A percentile compares a stretch with the other conserved stretches of the same genome.
Evolutionary conservation across 64 coral and sea anemone species (phyloP).

Genomic region (Stichodactyla helianthus): DNA sequence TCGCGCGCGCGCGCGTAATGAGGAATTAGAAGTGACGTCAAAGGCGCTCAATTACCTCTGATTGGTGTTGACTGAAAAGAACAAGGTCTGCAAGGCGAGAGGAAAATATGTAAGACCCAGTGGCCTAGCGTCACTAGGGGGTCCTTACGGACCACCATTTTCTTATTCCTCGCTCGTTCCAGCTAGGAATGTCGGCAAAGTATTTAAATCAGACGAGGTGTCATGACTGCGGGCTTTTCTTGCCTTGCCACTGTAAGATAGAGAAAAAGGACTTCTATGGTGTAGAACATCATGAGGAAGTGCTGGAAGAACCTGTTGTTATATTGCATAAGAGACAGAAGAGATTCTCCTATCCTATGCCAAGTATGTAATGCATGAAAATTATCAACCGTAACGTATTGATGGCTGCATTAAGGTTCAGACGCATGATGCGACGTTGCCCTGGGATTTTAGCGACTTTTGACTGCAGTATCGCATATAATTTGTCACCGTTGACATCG

Average conservation of each 20-base stretch:
- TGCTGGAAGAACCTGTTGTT: conserved; percentile 17
- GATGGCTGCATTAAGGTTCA: too few species aligned
- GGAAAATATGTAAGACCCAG: neutral
- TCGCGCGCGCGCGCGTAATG: neutral
- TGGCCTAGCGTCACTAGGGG: neutral
- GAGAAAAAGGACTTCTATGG: conserved; percentile 24
- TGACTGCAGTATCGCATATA: too few species aligned
- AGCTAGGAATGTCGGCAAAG: neutral
- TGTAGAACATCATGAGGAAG: conserved; percentile 12
- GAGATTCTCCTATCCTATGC: neutral
- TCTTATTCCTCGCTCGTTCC: neutral
- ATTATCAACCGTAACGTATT: too few species aligned
- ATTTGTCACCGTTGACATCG: too few species aligned
- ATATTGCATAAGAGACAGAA: conserved; percentile 20
- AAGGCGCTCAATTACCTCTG: neutral
- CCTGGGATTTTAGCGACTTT: too few species aligned
- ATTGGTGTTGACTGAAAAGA: neutral
- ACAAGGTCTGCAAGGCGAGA: neutral
- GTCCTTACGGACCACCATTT: conserved; percentile 2
- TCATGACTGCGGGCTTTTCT: conserved; percentile 7
- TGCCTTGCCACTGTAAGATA: conserved; percentile 20
- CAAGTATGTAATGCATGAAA: neutral
- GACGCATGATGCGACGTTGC: too few species aligned
- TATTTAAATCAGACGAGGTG: conserved; percentile 13
- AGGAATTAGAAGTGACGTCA: neutral